phyloP scores from a whole-genome alignment of 2,888 invertebrate species.

The Drosophila quinaria region DNA sequence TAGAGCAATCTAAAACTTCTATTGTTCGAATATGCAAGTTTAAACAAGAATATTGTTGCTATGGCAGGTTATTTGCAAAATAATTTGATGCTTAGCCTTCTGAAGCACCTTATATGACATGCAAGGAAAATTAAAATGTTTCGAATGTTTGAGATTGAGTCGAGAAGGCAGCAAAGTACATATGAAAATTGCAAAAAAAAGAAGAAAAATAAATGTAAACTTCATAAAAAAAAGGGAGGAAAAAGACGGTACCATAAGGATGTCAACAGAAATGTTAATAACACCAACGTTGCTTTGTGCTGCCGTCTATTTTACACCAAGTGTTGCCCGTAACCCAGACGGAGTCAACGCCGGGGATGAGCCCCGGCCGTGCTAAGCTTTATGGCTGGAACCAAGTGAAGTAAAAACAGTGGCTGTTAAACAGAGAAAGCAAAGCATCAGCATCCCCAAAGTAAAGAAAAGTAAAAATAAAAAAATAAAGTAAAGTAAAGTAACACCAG shows the following conservation, averaged over 20 bases:
- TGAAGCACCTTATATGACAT: conserved; percentile 24
- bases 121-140: conserved; percentile 63
- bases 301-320: conserved; percentile 49
- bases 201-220: conserved; percentile 24
- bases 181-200: conserved; percentile 42
- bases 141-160: conserved; percentile 59
- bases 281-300: conserved; percentile 59
- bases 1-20: too few species aligned
- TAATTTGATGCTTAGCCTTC: neutral
- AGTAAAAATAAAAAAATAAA: conserved; percentile 29
- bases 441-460: conserved; percentile 28
- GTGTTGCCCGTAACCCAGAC: conserved; percentile 31
- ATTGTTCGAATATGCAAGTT: too few species aligned
- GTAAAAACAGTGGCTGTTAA: conserved; percentile 63
- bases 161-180: conserved; percentile 58
- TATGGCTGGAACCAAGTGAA: conserved; percentile 54
- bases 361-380: conserved; percentile 37
- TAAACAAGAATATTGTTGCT: neutral
- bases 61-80: neutral
- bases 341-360: conserved; percentile 22
- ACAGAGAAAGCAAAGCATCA: conserved; percentile 41
- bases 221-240: conserved; percentile 21
- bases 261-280: conserved; percentile 80
- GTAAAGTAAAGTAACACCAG: conserved; percentile 45
- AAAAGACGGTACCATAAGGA: conserved; percentile 56